These are phyloP conservation scores for Osmoderma eremita DNA, from an alignment of 2,888 invertebrate genomes.

Conservation along the genomic window DNA sequence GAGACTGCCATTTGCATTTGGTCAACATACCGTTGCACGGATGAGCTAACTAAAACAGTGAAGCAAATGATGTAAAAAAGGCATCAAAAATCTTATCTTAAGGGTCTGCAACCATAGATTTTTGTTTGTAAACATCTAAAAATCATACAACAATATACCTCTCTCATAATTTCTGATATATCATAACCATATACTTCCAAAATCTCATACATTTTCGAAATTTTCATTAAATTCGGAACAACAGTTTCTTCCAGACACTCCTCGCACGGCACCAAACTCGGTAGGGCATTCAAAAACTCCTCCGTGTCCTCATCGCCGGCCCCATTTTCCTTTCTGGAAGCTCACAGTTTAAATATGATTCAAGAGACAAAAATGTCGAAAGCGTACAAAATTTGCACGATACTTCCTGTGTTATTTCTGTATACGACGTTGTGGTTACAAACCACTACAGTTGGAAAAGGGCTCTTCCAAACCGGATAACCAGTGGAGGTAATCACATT, in stretches of 20 bases:
- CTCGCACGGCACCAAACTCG: conserved; percentile 25
- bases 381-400: conserved; percentile 45
- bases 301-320: conserved; percentile 24
- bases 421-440: conserved; percentile 59
- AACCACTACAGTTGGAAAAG: conserved; percentile 57
- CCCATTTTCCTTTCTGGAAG: conserved; percentile 15
- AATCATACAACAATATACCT: conserved; percentile 33
- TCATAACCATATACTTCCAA: conserved; percentile 36
- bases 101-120: not conserved
- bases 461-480: conserved; percentile 55
- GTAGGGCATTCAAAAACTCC: conserved; percentile 31
- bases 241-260: conserved; percentile 16
- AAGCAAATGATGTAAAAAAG: not conserved
- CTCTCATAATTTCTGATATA: conserved; percentile 35
- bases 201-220: conserved; percentile 11
- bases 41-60: conserved; percentile 45
- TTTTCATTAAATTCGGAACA: conserved; percentile 11
- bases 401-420: conserved; percentile 42
- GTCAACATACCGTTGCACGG: conserved; percentile 46
- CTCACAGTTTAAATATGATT: not conserved
- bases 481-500: conserved; percentile 56
- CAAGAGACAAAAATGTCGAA: not conserved
- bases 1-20: conserved; percentile 65
- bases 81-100: not conserved
- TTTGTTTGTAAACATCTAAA: too few species aligned